Percentiles rank a stretch among this genome's conserved stretches.
These are phyloP conservation scores for Papilio xuthus DNA, from an alignment of 1,140 invertebrate genomes.

Conservation along the genomic window DNA sequence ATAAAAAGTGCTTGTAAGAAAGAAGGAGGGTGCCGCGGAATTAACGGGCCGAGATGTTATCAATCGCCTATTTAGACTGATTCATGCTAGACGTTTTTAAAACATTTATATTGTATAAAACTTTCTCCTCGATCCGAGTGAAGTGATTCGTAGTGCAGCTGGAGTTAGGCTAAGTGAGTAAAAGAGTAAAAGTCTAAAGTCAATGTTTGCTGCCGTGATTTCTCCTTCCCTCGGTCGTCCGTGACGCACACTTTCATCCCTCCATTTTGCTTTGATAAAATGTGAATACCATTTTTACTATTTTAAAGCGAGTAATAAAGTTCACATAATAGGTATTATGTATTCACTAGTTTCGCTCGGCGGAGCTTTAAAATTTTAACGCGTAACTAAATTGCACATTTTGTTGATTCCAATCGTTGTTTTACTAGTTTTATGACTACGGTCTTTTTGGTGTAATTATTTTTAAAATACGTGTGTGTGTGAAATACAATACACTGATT, in stretches of 20 bases:
- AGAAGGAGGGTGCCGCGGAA: constrained; percentile 49
- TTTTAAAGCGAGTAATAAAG: constrained; percentile 29
- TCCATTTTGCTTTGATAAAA: constrained; percentile 48
- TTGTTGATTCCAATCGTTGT: constrained; percentile 28
- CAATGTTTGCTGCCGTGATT: constrained; percentile 79
- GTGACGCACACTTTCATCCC: constrained; percentile 57
- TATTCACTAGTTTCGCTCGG: background rate
- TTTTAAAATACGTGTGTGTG: background rate
- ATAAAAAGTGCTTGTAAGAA: constrained; percentile 1
- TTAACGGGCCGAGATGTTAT: constrained; percentile 56
- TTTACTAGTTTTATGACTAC: constrained; percentile 18
- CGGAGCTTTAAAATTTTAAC: constrained; percentile 32
- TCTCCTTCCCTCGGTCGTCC: constrained; percentile 62
- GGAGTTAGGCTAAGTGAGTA: constrained; percentile 76
- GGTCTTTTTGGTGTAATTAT: background rate
- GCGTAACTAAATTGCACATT: constrained; percentile 27
- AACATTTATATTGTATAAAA: constrained; percentile 74
- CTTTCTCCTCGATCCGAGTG: constrained; percentile 64
- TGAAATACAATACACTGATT: background rate
- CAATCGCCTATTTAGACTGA: constrained; percentile 57
- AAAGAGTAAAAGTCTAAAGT: constrained; percentile 77
- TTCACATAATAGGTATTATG: constrained; percentile 36
- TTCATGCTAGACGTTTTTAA: constrained; percentile 63
- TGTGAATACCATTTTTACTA: constrained; percentile 51
- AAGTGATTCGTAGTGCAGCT: constrained; percentile 72